Evolutionary conservation across 2,888 invertebrate genomes (phyloP).

Genomic region (Eueremaeus valkanovi): DNA sequence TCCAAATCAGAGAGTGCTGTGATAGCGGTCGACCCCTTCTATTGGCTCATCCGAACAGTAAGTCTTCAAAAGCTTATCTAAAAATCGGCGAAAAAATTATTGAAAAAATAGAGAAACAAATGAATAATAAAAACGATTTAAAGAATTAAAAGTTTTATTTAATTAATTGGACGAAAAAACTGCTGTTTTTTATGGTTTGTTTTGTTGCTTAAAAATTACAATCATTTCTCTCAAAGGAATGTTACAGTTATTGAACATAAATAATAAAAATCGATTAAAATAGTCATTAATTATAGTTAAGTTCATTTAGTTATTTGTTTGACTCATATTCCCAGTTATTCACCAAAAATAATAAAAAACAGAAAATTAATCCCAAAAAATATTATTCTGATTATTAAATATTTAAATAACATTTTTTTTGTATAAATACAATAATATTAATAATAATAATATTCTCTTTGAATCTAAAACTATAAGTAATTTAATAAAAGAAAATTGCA

Average conservation of each 20-base stretch:
- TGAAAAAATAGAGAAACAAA: conserved; percentile 17
- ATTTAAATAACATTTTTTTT: background rate
- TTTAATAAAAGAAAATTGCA: conserved; percentile 11
- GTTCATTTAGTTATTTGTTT: background rate
- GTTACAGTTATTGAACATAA: conserved; percentile 19
- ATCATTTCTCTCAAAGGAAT: conserved; percentile 17
- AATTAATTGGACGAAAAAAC: conserved; percentile 7
- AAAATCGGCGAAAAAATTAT: conserved; percentile 28
- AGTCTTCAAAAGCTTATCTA: conserved; percentile 32
- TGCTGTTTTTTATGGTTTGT: background rate
- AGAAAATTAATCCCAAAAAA: background rate
- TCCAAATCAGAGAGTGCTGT: conserved; percentile 64
- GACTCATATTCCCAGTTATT: background rate
- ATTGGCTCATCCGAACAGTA: conserved; percentile 51
- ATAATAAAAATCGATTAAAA: background rate
- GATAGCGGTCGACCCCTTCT: conserved; percentile 73
- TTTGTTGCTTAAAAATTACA: background rate
- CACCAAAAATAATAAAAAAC: no score
- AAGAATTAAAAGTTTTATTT: background rate
- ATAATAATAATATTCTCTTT: conserved; percentile 22
- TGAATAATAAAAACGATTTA: conserved; percentile 23
- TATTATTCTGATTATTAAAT: background rate
- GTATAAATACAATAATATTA: conserved; percentile 23
- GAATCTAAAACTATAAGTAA: background rate
- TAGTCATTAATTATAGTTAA: background rate